These are phyloP conservation scores for Solen grandis DNA, from an alignment of 1,140 invertebrate species.

Conservation along the genomic window DNA sequence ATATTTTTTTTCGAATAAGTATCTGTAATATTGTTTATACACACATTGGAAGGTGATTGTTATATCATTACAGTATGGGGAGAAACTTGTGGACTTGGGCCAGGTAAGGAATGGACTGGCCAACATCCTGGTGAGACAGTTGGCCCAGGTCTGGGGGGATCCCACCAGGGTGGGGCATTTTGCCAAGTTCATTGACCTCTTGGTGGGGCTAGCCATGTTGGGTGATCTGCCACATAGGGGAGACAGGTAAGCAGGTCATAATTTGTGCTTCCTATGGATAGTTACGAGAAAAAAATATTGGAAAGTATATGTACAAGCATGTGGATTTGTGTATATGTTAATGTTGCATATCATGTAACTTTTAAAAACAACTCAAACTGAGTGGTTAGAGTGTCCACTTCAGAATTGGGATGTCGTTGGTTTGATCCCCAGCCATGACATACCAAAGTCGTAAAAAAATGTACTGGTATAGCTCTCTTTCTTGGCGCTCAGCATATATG, in stretches of 20 bases:
- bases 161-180: conserved; percentile 35
- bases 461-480: too few relatives aligned
- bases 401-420: too few relatives aligned
- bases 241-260: conserved; percentile 46
- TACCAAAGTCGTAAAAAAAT: too few relatives aligned
- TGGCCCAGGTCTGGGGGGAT: background rate
- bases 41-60: too few relatives aligned
- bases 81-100: conserved; percentile 27
- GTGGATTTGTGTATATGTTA: background rate
- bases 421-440: too few relatives aligned
- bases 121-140: conserved; percentile 35
- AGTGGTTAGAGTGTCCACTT: too few relatives aligned
- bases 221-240: conserved; percentile 22
- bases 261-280: too few relatives aligned
- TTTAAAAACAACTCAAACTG: too few relatives aligned
- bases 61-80: conserved; percentile 44
- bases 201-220: conserved; percentile 42
- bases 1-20: too few relatives aligned
- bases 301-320: background rate
- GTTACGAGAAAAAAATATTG: too few relatives aligned
- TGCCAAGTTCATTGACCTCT: conserved; percentile 23
- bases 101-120: conserved; percentile 45
- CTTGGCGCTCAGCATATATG: too few relatives aligned
- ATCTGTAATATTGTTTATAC: too few relatives aligned
- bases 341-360: background rate